Evolutionary conservation across 2,113 vertebrate genomes (phyloP).

Genomic region (Apeltes quadracus): DNA sequence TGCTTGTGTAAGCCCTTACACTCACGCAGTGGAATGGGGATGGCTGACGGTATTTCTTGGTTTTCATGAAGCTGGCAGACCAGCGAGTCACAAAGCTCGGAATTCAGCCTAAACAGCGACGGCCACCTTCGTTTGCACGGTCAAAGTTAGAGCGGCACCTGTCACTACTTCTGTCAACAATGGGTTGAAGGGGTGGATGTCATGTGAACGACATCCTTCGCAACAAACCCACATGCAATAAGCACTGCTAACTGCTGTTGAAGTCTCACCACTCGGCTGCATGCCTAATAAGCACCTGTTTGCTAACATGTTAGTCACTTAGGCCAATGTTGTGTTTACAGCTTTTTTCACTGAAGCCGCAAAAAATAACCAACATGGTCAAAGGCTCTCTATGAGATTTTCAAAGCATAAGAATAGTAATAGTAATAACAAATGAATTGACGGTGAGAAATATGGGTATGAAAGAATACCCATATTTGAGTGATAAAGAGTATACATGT

Average conservation of each 20-base stretch:
- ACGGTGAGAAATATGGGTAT: neutral
- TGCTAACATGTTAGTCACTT: neutral
- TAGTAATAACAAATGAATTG: too few species aligned
- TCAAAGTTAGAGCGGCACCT: constrained; percentile 12
- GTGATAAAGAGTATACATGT: neutral
- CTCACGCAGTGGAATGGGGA: constrained; percentile 9
- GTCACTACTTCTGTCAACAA: neutral
- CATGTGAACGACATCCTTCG: neutral
- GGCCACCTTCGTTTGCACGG: neutral
- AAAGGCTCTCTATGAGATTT: neutral
- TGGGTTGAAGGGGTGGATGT: neutral
- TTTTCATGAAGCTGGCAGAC: constrained; percentile 6
- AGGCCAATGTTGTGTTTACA: neutral
- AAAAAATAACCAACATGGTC: neutral
- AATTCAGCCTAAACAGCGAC: constrained; percentile 1
- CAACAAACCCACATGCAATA: neutral
- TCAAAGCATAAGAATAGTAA: too few species aligned
- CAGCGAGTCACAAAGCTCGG: neutral
- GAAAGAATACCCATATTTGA: neutral
- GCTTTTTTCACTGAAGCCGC: neutral
- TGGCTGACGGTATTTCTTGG: constrained; percentile 23
- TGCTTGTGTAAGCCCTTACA: constrained; percentile 35
- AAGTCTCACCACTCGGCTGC: neutral
- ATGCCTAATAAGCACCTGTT: neutral
- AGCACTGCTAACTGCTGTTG: neutral